Base-by-base conservation (phyloP, 2,113 vertebrate species). In the Hydrolagus affinis region DNA sequence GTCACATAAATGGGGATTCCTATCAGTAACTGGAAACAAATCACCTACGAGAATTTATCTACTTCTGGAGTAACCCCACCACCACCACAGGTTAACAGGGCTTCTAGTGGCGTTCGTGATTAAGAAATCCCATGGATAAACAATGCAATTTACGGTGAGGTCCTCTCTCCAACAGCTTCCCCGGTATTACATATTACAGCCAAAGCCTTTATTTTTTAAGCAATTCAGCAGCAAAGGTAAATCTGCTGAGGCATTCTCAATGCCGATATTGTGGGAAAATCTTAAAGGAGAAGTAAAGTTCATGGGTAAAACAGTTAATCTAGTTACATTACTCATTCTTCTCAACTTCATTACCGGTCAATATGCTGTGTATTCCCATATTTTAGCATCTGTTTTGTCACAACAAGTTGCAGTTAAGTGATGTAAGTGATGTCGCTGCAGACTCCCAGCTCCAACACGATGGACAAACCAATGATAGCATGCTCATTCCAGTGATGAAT, bases 321-420 rank as follows among this genome's bases (percentile, higher is more conserved):
- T 78, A 78, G n/a, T 59, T 57, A 57, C 21, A 78, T 62, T 62
- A 78, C 62, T 78, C n/a, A 78, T 19, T 59, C n/a, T 66, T 30
- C 23, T 83, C 30, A 30, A 66, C 19, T 66, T 25, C 28, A 83
- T 83, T 83, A 44, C 62, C 60, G 57, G 25, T 78, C 57, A 78
- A 78, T 59, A 23, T 78, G 62, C 62, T 78, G 23, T 78, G 57
- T 62, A 78, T 62, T 62, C 57, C 23, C 11, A 25, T 25, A 10
- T 25, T n/a, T 78, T 21, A 23, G 57, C 12, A 25, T 11, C 23
- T 60, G n/a, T 78, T 56, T 59, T 76, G n/a, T 7, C n/a, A 28
- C 44, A 4, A 57, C 77, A 30, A 19, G 12, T 59, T 83, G 23
- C 60, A 62, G 57, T 66, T 25, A 83, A 14, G 8, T 32, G 15